phyloP scores from a whole-genome alignment of 2,113 vertebrate species.

The Epinephelus fuscoguttatus region DNA sequence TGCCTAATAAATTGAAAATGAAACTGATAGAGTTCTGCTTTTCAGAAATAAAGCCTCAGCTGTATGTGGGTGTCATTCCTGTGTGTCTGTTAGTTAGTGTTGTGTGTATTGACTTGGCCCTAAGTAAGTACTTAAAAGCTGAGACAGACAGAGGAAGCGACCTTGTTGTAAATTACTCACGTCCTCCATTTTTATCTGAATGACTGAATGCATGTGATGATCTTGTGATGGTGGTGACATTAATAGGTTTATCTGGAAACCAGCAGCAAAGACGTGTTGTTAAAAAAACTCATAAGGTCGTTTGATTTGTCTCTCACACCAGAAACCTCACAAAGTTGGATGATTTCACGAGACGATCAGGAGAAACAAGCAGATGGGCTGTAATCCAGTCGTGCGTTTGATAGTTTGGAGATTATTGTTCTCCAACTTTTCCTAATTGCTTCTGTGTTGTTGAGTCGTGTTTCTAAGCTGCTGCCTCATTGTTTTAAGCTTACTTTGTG shows the following conservation, averaged over 20 bases:
- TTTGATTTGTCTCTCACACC: not conserved
- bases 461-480: slow-evolving; percentile 61
- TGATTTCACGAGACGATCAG: not conserved
- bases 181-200: not conserved
- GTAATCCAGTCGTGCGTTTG: slow-evolving; percentile 22
- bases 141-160: not conserved
- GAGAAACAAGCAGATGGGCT: slow-evolving; percentile 22
- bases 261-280: not conserved
- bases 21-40: not conserved
- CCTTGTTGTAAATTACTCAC: not conserved
- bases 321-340: not conserved
- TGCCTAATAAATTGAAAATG: not conserved
- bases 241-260: not conserved
- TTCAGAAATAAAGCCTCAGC: not conserved
- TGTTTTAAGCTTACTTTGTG: slow-evolving; percentile 76
- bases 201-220: not conserved
- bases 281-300: not conserved
- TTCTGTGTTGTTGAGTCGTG: slow-evolving; percentile 61
- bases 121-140: not conserved
- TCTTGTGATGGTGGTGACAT: not conserved
- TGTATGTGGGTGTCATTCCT: not conserved
- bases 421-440: slow-evolving; percentile 71
- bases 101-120: not conserved
- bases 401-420: slow-evolving; percentile 44
- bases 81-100: not conserved